A percentile compares a stretch with the other conserved stretches of the same genome.
phyloP scores from a whole-genome alignment of 2,113 vertebrate species.

The Brachyistius frenatus region DNA sequence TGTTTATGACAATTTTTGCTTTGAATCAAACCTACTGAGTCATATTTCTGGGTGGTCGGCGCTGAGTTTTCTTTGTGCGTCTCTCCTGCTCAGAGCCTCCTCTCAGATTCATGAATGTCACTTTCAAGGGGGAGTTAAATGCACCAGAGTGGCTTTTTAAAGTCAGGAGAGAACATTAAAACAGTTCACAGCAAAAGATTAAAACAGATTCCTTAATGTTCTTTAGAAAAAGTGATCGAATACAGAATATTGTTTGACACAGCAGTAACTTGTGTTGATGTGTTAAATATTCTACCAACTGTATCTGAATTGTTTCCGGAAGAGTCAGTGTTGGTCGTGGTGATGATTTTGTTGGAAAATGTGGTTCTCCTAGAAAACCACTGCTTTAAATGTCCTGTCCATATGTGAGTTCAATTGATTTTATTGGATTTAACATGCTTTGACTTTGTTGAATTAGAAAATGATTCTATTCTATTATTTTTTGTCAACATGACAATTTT shows the following conservation, averaged over 20 bases:
- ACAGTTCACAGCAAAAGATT: background rate
- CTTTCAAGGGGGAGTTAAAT: slow-evolving; percentile 22
- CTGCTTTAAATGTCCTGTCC: slow-evolving; percentile 1
- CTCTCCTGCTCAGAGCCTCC: slow-evolving; percentile 31
- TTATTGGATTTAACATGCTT: slow-evolving; percentile 20
- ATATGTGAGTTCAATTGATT: slow-evolving; percentile 34
- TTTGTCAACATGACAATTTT: background rate
- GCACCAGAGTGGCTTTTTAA: slow-evolving; percentile 11
- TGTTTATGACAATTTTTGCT: slow-evolving; percentile 52
- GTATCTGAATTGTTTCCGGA: slow-evolving; percentile 22
- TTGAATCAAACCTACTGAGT: slow-evolving; percentile 52
- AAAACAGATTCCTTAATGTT: slow-evolving; percentile 8
- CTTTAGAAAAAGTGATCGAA: slow-evolving; percentile 7
- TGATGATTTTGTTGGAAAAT: slow-evolving; percentile 35
- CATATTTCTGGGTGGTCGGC: slow-evolving; percentile 61
- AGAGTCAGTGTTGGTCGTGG: slow-evolving; percentile 7
- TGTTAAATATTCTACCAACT: background rate
- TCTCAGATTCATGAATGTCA: slow-evolving; percentile 39
- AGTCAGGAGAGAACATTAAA: background rate
- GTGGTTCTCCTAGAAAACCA: slow-evolving; percentile 47
- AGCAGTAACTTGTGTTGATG: background rate
- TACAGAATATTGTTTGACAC: background rate
- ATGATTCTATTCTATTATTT: background rate
- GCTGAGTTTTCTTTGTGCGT: slow-evolving; percentile 46
- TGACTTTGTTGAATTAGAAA: slow-evolving; percentile 35